Conservation (phyloP, 1,140 invertebrate species). For the Aphidius gifuensis region DNA sequence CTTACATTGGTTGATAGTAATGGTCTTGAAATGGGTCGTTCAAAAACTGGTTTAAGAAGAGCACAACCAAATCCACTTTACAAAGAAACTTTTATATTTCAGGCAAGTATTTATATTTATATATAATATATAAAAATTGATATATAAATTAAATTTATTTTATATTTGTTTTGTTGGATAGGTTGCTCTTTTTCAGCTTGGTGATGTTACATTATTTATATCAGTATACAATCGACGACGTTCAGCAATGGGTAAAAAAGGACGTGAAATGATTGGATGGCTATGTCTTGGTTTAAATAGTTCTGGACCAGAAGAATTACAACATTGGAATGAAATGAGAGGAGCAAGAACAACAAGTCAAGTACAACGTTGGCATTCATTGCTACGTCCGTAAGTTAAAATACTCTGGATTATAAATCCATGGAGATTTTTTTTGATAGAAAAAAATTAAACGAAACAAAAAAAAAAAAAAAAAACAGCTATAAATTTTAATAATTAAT, state of each 20-base stretch:
- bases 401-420: neutral
- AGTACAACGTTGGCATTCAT: constrained; percentile 52
- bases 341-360: constrained; percentile 52
- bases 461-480: neutral
- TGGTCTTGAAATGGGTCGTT: constrained; percentile 86
- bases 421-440: neutral
- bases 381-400: constrained; percentile 45
- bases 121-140: neutral
- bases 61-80: constrained; percentile 93
- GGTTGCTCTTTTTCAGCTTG: constrained; percentile 92
- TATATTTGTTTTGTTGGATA: constrained; percentile 37
- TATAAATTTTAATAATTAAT: neutral
- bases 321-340: constrained; percentile 91
- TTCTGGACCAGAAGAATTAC: constrained; percentile 86
- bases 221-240: constrained; percentile 88
- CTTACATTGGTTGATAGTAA: constrained; percentile 85
- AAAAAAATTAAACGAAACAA: neutral
- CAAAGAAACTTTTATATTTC: constrained; percentile 95
- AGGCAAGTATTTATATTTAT: constrained; percentile 58
- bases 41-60: constrained; percentile 84
- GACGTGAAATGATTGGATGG: constrained; percentile 89
- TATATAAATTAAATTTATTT: neutral
- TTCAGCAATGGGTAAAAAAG: constrained; percentile 80
- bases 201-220: constrained; percentile 91
- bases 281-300: constrained; percentile 88